Evolutionary conservation across 2,113 vertebrate species (phyloP).

Genomic region (Ursus arctos): DNA sequence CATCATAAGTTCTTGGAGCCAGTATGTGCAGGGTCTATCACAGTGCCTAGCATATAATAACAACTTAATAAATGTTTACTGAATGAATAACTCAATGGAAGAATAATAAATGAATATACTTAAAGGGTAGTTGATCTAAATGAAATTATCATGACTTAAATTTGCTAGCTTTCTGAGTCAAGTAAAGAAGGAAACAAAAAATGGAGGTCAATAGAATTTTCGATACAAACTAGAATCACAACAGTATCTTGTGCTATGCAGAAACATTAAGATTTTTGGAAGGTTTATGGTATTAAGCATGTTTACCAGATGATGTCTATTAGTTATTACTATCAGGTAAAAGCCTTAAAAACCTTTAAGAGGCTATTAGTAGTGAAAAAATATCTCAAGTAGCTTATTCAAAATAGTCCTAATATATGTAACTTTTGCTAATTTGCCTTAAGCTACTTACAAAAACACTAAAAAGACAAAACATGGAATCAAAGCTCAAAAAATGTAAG

Average conservation of each 20-base stretch:
- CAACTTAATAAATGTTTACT: not conserved
- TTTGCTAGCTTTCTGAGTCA: not conserved
- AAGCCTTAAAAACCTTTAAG: not conserved
- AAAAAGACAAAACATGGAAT: not conserved
- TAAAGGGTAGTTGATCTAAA: not conserved
- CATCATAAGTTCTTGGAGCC: not conserved
- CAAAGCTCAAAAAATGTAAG: not conserved
- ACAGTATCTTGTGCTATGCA: not conserved
- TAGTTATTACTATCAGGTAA: not conserved
- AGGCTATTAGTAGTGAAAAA: not conserved
- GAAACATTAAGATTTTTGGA: not conserved
- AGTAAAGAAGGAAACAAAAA: not conserved
- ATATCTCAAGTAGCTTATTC: not conserved
- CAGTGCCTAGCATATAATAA: not conserved
- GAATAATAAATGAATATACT: not conserved
- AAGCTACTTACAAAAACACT: not conserved
- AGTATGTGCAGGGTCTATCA: not conserved
- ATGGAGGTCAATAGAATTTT: not conserved
- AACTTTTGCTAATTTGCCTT: not conserved
- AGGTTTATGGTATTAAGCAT: not conserved
- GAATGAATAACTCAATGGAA: not conserved
- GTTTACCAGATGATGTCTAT: not conserved
- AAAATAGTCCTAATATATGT: not conserved
- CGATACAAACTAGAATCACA: not conserved
- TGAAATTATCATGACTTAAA: slow-evolving; percentile 38